Evolutionary conservation across 2,888 invertebrate genomes (phyloP).

Genomic region (Cephus runcator): DNA sequence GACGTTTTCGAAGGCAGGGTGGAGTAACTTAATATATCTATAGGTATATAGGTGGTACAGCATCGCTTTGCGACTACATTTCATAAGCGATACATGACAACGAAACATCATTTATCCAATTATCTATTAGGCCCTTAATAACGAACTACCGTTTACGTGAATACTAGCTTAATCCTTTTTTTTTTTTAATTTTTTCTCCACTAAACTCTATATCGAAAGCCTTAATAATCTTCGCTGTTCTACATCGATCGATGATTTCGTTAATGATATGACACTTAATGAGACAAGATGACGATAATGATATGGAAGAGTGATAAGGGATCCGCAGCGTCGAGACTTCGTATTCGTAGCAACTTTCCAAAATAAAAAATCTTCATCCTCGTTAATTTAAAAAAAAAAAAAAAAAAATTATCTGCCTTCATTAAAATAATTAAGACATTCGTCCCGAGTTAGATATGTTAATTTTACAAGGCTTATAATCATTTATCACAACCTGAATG

Average conservation of each 20-base stretch:
- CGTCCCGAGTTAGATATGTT: no score
- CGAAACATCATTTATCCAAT: slow-evolving; percentile 40
- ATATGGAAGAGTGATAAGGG: slow-evolving; percentile 46
- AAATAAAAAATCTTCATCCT: no score
- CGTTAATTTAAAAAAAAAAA: no score
- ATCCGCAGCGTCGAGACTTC: background rate
- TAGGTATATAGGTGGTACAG: slow-evolving; percentile 26
- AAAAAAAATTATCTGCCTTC: no score
- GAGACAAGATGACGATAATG: slow-evolving; percentile 45
- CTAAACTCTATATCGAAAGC: slow-evolving; percentile 51
- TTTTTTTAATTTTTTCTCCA: slow-evolving; percentile 37
- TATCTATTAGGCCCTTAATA: slow-evolving; percentile 56
- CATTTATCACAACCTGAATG: no score
- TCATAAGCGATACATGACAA: slow-evolving; percentile 50
- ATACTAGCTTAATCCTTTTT: slow-evolving; percentile 25
- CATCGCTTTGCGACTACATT: slow-evolving; percentile 46
- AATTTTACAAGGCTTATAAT: no score
- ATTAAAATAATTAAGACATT: no score
- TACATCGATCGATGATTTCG: slow-evolving; percentile 40
- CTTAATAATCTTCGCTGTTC: slow-evolving; percentile 37
- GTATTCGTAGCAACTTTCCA: no score
- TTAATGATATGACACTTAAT: slow-evolving; percentile 55
- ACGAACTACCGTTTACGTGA: slow-evolving; percentile 38
- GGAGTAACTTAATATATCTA: slow-evolving; percentile 40
- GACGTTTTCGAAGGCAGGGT: slow-evolving; percentile 43